Evolutionary conservation across 2,113 vertebrate genomes (phyloP).

Genomic region (Perognathus longimembris): DNA sequence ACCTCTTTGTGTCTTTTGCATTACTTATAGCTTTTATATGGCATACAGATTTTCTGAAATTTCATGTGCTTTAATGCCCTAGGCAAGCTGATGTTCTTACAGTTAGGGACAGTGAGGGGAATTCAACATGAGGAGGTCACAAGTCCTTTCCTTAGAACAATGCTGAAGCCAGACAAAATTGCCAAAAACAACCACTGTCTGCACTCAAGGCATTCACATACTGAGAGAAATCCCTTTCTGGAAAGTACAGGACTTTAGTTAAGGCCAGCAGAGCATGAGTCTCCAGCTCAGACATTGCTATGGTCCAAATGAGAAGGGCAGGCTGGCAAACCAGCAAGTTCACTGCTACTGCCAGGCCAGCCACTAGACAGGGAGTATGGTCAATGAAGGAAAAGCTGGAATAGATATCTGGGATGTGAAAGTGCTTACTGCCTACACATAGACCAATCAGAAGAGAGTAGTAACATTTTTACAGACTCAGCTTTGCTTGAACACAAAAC

Average conservation of each 20-base stretch:
- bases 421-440: background rate
- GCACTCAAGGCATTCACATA: background rate
- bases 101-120: background rate
- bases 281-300: background rate
- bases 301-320: fast-evolving
- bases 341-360: background rate
- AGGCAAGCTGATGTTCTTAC: background rate
- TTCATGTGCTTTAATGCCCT: background rate
- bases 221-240: background rate
- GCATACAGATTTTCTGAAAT: background rate
- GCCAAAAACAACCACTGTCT: background rate
- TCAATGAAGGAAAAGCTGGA: background rate
- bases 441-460: background rate
- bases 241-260: background rate
- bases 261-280: background rate
- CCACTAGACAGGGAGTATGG: background rate
- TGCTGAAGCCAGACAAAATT: background rate
- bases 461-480: background rate
- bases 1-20: background rate
- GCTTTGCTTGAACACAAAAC: background rate
- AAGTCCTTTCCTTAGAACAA: background rate
- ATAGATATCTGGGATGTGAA: background rate
- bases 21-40: background rate
- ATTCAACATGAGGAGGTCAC: background rate
- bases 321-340: background rate